Base-by-base conservation (phyloP, 2,888 invertebrate genomes). In the Melikaiella ostensackeni region DNA sequence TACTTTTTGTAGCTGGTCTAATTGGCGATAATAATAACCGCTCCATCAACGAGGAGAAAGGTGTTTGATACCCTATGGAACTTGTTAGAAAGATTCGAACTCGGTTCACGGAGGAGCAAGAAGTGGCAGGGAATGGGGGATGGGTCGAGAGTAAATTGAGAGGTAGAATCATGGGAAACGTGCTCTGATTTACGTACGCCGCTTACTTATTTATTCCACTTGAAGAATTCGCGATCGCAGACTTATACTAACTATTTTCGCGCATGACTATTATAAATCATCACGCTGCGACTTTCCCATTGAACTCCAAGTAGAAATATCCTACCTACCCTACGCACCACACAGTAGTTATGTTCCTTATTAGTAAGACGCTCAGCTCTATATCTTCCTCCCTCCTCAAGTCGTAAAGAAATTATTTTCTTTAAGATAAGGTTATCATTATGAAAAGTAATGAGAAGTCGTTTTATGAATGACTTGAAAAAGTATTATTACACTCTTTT, bases 161-260 rank as follows among this genome's bases (percentile, higher is more conserved):
- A 70, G 70, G 13, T 70, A 70, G 70, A 70, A 70, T 70, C 70
- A 70, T 70, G 70, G 50, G 50, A 70, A 70, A 70, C 70, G 30
- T 70, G 70, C 50, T 46, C 70, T 70, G 70, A 70, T 70, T 70
- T 70, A 55, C 50, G 70, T 33, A 70, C 70, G 70, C 50, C 70
- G 70, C 70, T 46, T 55, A 70, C 70, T 70, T 70, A 70, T 70
- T 70, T 70, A 70, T 70, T 70, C 70, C 70, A 70, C 46, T 70
- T 70, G 70, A 70, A 70, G 70, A 70, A 70, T 70, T 70, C 70
- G 33, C 70, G 70, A 70, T 70, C 50, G 70, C 30, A 70, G 70
- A 70, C 70, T 70, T 64, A 42, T 64, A 42, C 64, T 64, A 64
- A 64, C 64, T 70, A 70, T 70, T 70, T 70, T 70, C 70, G 70